Conservation (phyloP, 2,113 vertebrate genomes). For the Paradisaea rubra region DNA sequence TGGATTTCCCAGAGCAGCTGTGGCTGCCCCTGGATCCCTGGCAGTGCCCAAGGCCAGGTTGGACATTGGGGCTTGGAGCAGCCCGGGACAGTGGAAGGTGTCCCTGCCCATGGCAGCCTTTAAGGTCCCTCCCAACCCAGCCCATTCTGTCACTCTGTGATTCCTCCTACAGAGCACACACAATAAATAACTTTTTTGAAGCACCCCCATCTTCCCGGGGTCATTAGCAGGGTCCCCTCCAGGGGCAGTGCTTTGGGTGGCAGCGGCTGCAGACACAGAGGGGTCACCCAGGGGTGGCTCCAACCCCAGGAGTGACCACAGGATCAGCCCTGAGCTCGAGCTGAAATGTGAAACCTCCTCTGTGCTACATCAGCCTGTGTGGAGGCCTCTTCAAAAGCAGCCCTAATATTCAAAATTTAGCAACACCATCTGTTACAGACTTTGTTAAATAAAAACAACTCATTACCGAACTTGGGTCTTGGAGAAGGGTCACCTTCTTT, state of each 20-base stretch:
- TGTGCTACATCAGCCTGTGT: background rate
- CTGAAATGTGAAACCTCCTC: background rate
- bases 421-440: slow-evolving; percentile 21
- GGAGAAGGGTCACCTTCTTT: background rate
- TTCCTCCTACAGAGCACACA: background rate
- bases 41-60: background rate
- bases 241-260: fast-evolving
- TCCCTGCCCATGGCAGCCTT: background rate
- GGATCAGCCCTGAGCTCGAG: background rate
- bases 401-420: slow-evolving; percentile 54
- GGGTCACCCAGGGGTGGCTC: background rate
- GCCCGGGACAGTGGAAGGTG: background rate
- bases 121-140: background rate
- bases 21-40: background rate
- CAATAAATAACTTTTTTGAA: fast-evolving
- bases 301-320: background rate
- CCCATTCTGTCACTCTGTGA: too few relatives aligned
- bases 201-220: fast-evolving
- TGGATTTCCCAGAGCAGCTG: background rate
- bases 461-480: background rate
- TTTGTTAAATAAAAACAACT: slow-evolving; percentile 33
- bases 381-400: slow-evolving; percentile 19
- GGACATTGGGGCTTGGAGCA: background rate
- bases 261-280: background rate
- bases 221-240: fast-evolving